A percentile compares a stretch with the other conserved stretches of the same genome.
Evolutionary conservation across 2,113 vertebrate species (phyloP).

Genomic region (Heterotis niloticus): DNA sequence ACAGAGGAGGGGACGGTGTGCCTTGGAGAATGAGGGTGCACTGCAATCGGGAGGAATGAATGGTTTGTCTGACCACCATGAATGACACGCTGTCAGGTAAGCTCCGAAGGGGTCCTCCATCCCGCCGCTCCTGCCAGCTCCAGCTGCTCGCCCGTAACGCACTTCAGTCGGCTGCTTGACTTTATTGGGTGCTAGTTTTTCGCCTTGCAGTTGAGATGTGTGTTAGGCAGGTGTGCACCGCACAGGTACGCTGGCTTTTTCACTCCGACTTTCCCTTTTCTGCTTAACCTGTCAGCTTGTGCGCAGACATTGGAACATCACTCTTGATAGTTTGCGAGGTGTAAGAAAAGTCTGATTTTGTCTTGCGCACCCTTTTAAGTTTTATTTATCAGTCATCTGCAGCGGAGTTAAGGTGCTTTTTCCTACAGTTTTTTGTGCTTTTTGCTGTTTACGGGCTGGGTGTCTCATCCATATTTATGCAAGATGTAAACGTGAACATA

Average conservation of each 20-base stretch:
- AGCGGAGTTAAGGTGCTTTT: no score
- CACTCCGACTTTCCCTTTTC: background rate
- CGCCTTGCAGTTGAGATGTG: no score
- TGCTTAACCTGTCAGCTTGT: background rate
- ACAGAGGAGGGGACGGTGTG: constrained; percentile 5
- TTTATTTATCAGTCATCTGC: background rate
- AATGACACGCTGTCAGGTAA: constrained; percentile 26
- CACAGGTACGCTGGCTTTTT: background rate
- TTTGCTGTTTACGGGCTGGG: no score
- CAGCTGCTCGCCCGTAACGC: background rate
- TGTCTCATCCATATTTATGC: background rate
- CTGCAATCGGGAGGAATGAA: constrained; percentile 8
- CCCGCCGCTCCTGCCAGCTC: background rate
- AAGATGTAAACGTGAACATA: background rate
- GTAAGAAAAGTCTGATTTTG: background rate
- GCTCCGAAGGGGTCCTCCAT: background rate
- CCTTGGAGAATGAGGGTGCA: background rate
- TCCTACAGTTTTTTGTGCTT: background rate
- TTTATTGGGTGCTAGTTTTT: background rate
- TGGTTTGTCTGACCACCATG: constrained; percentile 15
- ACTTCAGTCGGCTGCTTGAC: background rate
- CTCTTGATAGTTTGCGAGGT: background rate
- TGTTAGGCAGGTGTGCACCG: no score
- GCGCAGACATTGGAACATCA: background rate
- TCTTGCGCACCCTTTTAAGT: background rate